Base-by-base conservation (phyloP, 2,797 vertebrate species). In the Holocentrus rufus region DNA sequence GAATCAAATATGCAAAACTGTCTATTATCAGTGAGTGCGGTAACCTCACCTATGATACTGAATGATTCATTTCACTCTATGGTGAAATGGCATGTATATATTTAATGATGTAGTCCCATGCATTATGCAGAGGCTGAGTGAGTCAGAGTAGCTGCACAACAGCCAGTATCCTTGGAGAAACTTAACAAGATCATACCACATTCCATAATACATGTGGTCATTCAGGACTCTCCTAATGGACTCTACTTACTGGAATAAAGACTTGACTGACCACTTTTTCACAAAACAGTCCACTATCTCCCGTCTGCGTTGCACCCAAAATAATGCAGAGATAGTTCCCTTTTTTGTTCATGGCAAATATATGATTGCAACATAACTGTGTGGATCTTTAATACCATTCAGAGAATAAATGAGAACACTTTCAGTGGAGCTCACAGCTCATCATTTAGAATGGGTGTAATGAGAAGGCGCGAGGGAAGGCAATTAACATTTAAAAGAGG, bases 401-500 rank as follows among this genome's bases (percentile, higher is more conserved):
- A 68, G 55, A 74, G 62, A 84, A 88, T 87, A 86, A 88, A 89
- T 87, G 72, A 75, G 69, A 74, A 77, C 69, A 36, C 64, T 80
- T 81, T 87, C 61, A 83, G 52, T 42, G 55, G 61, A 57, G 76
- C 82, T 76, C 86, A 74, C 65, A 78, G 83, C 83, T 83, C 87
- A 90, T 90, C 70, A 85, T 91, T 93, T 86, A 85, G 81, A 84
- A 89, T 69, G 68, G 77, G 44, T 58, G 76, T 87, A 91, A 92
- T 92, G 88, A 91, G 80, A 90, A 87, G 76, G 82, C 80, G 78
- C 75, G 60, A 85, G 76, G 71, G 84, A 88, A 79, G 71, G 87
- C 91, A 91, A 93, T 93, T 92, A 91, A 90, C 90, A 92, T 93
- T 92, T 92, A 85, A 92, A 91, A 91, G 83, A 55, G n/a, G 70